Evolutionary conservation across 1,140 invertebrate genomes (phyloP).

Genomic region (Drosophila watanabei): DNA sequence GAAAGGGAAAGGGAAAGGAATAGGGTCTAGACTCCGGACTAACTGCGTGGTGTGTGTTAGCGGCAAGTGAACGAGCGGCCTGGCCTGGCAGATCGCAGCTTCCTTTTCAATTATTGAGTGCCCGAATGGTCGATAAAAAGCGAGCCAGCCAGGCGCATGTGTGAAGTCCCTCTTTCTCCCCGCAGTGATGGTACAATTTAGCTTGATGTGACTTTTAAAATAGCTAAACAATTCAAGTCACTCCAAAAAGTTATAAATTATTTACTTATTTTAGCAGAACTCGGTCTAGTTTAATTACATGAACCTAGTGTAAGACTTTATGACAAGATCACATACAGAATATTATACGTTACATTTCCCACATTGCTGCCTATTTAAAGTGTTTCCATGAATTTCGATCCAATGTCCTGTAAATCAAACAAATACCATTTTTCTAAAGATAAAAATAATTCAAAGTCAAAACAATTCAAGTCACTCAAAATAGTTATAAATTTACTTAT

Average conservation of each 20-base stretch:
- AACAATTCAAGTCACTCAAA: too few species aligned
- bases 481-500: not conserved
- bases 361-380: too few species aligned
- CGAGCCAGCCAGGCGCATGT: slow-evolving; percentile 52
- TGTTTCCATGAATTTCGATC: too few species aligned
- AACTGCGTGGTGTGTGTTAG: slow-evolving; percentile 38
- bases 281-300: not conserved
- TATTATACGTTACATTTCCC: too few species aligned
- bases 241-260: not conserved
- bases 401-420: too few species aligned
- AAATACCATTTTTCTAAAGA: too few species aligned
- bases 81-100: slow-evolving; percentile 69
- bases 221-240: not conserved
- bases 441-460: too few species aligned
- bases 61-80: slow-evolving; percentile 16
- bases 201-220: not conserved
- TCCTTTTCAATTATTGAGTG: slow-evolving; percentile 84
- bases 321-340: not conserved
- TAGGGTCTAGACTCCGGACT: slow-evolving; percentile 62
- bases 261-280: not conserved
- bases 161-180: slow-evolving; percentile 15
- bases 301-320: not conserved
- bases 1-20: not conserved
- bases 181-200: not conserved
- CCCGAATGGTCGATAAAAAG: slow-evolving; percentile 79